Conservation (phyloP, 1,140 invertebrate species). For the Bombus soroeensis region DNA sequence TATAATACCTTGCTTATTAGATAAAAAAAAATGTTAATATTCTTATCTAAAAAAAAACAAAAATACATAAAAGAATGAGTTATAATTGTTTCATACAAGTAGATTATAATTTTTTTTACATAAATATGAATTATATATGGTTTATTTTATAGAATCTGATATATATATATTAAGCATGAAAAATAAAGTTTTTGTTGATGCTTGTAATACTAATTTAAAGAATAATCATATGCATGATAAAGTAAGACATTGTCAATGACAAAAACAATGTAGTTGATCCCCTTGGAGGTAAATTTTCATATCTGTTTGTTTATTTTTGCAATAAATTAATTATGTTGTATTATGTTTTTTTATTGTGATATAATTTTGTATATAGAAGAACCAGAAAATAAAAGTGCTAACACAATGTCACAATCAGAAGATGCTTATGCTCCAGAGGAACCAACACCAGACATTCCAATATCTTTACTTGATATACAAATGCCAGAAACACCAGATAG, state of each 20-base stretch:
- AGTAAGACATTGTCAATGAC: constrained; percentile 39
- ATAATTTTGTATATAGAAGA: constrained; percentile 26
- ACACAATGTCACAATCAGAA: constrained; percentile 51
- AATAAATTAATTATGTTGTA: neutral
- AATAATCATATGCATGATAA: constrained; percentile 20
- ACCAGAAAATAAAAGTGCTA: constrained; percentile 31
- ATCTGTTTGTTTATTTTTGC: neutral
- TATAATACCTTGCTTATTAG: neutral
- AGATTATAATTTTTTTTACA: neutral
- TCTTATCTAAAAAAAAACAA: neutral
- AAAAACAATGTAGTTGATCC: constrained; percentile 17
- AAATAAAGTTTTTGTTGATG: constrained; percentile 5
- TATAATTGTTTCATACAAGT: neutral
- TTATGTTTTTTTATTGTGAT: neutral
- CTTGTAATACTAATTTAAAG: neutral
- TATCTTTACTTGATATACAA: constrained; percentile 73
- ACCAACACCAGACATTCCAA: constrained; percentile 56
- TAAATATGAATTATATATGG: neutral
- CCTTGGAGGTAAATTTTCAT: constrained; percentile 33
- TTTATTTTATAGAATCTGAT: constrained; percentile 32
- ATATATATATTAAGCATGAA: constrained; percentile 10
- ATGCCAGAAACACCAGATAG: constrained; percentile 76
- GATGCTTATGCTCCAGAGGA: constrained; percentile 62
- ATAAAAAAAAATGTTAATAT: neutral
- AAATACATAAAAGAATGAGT: neutral